Evolutionary conservation across 2,888 invertebrate species (phyloP).

Genomic region (Amiota communis): DNA sequence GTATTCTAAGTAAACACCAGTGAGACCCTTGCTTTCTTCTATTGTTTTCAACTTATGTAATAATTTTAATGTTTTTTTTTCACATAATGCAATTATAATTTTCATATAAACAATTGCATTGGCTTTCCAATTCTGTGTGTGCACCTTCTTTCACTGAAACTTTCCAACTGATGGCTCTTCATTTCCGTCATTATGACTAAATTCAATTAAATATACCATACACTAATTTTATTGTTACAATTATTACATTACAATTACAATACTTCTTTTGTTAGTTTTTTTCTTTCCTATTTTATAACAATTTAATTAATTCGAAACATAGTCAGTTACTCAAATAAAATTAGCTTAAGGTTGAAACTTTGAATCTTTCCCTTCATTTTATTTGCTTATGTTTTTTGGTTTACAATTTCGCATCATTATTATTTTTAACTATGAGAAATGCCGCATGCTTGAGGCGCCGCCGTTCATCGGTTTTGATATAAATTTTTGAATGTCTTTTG

Average conservation of each 20-base stretch:
- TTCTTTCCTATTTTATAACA: slow-evolving; percentile 9
- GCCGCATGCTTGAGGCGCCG: slow-evolving; percentile 13
- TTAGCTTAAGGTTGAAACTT: not conserved
- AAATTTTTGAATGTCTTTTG: slow-evolving; percentile 8
- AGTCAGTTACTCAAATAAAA: not conserved
- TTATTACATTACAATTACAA: not conserved
- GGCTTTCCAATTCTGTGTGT: too few relatives aligned
- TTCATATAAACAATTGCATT: too few relatives aligned
- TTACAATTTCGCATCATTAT: not conserved
- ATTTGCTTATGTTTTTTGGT: not conserved
- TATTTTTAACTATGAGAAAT: slow-evolving; percentile 21
- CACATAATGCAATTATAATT: too few relatives aligned
- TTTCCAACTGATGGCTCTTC: not conserved
- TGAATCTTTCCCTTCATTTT: not conserved
- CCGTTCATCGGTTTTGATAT: not conserved
- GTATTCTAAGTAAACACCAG: too few relatives aligned
- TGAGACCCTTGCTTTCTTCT: too few relatives aligned
- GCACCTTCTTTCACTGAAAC: not conserved
- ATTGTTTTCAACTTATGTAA: too few relatives aligned
- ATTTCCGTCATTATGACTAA: not conserved
- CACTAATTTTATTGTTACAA: not conserved
- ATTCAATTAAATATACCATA: not conserved
- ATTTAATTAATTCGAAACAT: slow-evolving; percentile 7
- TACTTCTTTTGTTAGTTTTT: slow-evolving; percentile 13
- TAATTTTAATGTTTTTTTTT: too few relatives aligned